Conservation (phyloP, 2,797 vertebrate species). For the Sitta carolinensis region DNA sequence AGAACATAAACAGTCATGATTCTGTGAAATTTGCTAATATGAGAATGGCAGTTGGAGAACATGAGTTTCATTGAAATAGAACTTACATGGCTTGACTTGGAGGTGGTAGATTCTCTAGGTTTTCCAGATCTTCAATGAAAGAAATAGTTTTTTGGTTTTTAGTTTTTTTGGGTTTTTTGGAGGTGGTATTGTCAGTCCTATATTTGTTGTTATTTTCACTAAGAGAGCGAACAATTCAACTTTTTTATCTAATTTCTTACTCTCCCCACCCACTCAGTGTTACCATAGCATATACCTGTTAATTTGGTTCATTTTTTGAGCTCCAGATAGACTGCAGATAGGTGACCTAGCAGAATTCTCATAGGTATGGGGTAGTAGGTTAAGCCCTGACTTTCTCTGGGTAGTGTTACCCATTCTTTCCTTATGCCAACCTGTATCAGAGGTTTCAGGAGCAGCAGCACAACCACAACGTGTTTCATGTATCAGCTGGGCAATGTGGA, state of each 20-base stretch:
- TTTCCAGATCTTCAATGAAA: not conserved
- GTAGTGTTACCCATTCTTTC: not conserved
- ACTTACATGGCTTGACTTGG: not conserved
- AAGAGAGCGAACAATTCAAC: not conserved
- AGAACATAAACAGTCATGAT: not conserved
- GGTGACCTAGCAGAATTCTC: not conserved
- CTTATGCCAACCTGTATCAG: not conserved
- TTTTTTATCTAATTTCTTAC: not conserved
- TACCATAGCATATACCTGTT: not conserved
- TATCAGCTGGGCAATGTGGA: not conserved
- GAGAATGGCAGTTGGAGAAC: not conserved
- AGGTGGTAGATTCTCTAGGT: not conserved
- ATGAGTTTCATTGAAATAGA: not conserved
- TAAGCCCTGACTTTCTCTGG: not conserved
- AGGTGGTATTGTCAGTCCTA: not conserved
- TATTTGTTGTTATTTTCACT: not conserved
- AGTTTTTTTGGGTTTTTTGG: not conserved
- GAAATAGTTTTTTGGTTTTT: not conserved
- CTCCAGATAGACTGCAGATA: not conserved
- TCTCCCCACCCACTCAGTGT: not conserved
- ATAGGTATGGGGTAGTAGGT: not conserved
- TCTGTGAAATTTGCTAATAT: not conserved
- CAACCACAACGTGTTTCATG: not conserved
- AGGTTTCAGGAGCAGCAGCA: not conserved
- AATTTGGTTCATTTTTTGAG: not conserved